These are phyloP conservation scores for Thalassoma bifasciatum DNA, from an alignment of 2,113 vertebrate genomes.

Conservation along the genomic window DNA sequence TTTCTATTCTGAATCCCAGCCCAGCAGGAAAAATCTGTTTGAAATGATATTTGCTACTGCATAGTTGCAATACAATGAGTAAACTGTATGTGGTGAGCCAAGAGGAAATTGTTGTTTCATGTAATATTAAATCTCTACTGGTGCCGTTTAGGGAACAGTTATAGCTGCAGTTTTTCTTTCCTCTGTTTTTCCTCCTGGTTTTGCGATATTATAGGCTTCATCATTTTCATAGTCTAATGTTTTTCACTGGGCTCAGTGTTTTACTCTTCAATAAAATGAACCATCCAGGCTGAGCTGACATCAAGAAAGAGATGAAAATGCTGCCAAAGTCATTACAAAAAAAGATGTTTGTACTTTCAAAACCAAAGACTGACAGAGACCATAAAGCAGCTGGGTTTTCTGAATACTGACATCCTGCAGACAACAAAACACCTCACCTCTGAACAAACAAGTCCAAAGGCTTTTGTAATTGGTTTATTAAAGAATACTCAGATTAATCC, in stretches of 20 bases:
- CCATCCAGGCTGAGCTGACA: not conserved
- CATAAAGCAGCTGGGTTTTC: not conserved
- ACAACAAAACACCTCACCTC: not conserved
- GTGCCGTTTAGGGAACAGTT: not conserved
- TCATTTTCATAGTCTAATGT: not conserved
- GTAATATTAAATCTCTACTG: not conserved
- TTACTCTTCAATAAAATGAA: not conserved
- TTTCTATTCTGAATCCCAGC: not conserved
- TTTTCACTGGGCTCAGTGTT: not conserved
- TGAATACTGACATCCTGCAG: not conserved
- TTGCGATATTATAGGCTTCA: not conserved
- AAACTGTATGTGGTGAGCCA: not conserved
- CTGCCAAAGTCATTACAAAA: not conserved
- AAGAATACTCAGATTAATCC: too few relatives aligned
- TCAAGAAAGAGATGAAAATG: not conserved
- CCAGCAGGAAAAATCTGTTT: not conserved
- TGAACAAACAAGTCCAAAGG: not conserved
- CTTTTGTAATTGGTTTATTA: too few relatives aligned
- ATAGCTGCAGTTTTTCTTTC: not conserved
- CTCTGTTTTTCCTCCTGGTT: slow-evolving; percentile 1
- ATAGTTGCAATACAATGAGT: not conserved
- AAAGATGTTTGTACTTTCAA: not conserved
- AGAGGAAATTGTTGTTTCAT: not conserved
- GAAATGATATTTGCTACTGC: not conserved
- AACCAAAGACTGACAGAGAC: not conserved